Base-by-base conservation (phyloP, 2,888 invertebrate species). In the Lepidochrysops patricia region DNA sequence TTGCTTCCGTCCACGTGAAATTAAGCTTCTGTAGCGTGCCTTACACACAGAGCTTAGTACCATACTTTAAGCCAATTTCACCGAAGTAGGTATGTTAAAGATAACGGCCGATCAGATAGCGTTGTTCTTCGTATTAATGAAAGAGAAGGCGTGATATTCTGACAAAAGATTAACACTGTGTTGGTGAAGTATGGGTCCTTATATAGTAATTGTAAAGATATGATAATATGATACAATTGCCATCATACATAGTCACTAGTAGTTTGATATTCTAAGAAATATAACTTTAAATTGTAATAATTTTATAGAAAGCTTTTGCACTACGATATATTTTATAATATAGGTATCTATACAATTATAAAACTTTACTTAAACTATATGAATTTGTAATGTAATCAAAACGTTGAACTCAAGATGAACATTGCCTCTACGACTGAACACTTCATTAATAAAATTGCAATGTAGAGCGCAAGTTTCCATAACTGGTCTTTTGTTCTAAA, bases 201-300 rank as follows among this genome's bases (percentile, higher is more conserved):
- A 29, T 57, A 57, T 60, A 64, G 37, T 43, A 58, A 13, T 37
- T 32, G 37, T 52, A 60, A 58, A 57, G 23, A 49, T 54, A 50
- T 49, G 60, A 62, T 62, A 32, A 66, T 63, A 58, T 63, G 66
- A 61, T 68, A 67, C 68, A 72, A 76, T 82, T 80, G 84, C 84
- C 84, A 84, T 84, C 73, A 68, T 72, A 66, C 67, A 81, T 83
- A 84, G 85, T 85, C 85, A 84, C 74, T 84, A 84, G 82, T 71
- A 67, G 74, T 74, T 80, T 77, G 74, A 74, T 79, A 75, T 68
- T 71, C 66, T 79, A 76, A 75, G 73, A 74, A 68, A 69, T 73
- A 67, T 73, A 68, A 64, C 63, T 68, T 64, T 65, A 60, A 60
- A 60, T 27, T 57, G 60, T 58, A 37, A 37, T 59, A 63, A 19